Evolutionary conservation across 2,113 vertebrate species (phyloP), one percentile per base, ranked within the genome.

Genomic region (Triplophysa dalaica): DNA sequence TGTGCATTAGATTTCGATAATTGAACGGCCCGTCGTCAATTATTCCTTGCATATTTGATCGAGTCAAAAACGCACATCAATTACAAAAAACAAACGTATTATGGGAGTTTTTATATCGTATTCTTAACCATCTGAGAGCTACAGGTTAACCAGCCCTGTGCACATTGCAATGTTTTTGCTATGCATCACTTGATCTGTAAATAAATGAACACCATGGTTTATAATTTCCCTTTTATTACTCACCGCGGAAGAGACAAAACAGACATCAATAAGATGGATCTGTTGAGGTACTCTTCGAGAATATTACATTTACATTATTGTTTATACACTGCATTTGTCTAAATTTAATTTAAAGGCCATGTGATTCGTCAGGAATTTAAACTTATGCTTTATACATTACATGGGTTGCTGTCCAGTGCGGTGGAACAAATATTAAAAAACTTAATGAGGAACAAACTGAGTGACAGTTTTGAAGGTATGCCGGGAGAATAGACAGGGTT

Each of bases 281-380:
- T 56, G 45, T 61, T 65, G 22, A 48, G 45, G 14, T n/a, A 17
- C 48, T 77, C 67, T 83, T 77, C 63, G 68, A 85, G 79, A 82
- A 74, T 29, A 77, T 77, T 69, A 52, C 75, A 80, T 80, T 50
- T 77, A 83, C 33, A 70, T 68, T 85, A 89, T 88, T 83, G 82
- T 90, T 90, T 75, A 83, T 84, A 65, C 58, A 68, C 80, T 76
- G 60, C 65, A 67, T 43, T 81, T 86, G 69, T 85, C 76, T 86
- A 73, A 41, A 76, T 83, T 76, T 65, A 68, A 83, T 87, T 86
- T 77, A 69, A 79, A 82, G 80, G 68, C 50, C 76, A 78, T 79
- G 75, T 72, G 82, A 85, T 87, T 88, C 83, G 60, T 61, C 83
- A 77, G 86, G 74, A 85, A 84, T 86, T 79, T 86, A 62, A 88